Base-by-base conservation (phyloP, 2,888 invertebrate genomes). In the Gastrophysa polygoni region DNA sequence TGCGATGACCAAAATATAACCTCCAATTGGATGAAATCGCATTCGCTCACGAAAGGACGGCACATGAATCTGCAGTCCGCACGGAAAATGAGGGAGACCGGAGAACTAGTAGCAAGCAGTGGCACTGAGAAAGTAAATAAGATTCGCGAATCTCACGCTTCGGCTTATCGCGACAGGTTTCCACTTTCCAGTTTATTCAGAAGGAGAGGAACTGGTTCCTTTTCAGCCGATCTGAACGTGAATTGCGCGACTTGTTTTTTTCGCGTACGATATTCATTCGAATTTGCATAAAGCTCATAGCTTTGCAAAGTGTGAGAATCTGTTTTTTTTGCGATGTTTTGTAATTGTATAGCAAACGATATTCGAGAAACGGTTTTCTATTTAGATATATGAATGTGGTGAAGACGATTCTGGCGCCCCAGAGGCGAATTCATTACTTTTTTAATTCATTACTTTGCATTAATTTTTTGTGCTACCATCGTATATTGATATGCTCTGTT, bases 1-100 rank as follows among this genome's bases (percentile, higher is more conserved):
- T 11, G 32, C 32, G 32, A 32, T 32, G 24, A 24, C 32, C 32
- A 11, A 32, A 32, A 32, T 11, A 32, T 11, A 60, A 60, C 59
- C 59, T 60, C 49, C 8, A 55, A 32, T 11, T 32, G 2, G 10
- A 2, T 7, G 4, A 2, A 7, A 24, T 11, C 32, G 32, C 8
- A 8, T 11, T 32, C 32, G 32, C 10, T 32, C 10, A 11, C 32
- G 32, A 7, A 32, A 32, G 7, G 7, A 11, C 32, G 10, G 11
- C 32, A 11, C 6, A 2, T 11, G 10, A 32, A 32, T 32, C 32
- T 11, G 32, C 32, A 32, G 10, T 32, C 32, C 10, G 32, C 32
- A 32, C 32, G 11, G 8, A 11, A 32, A 32, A 32, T 32, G 32
- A 32, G 10, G 10, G 32, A 32, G 4, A 24, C n/a, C n/a, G n/a